Evolutionary conservation across 1,140 invertebrate species (phyloP).

Genomic region (Papilio polyxenes): DNA sequence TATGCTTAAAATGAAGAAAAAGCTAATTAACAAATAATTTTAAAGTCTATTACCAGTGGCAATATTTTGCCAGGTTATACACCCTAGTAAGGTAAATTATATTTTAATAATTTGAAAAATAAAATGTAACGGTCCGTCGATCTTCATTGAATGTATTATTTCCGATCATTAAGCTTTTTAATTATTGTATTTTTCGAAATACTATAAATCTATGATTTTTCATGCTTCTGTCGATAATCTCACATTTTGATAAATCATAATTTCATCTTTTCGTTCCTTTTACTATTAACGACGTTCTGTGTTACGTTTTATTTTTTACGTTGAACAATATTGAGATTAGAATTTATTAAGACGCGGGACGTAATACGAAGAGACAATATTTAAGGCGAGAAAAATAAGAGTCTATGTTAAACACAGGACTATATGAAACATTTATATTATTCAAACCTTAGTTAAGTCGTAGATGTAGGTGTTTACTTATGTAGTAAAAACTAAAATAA

Average conservation of each 20-base stretch:
- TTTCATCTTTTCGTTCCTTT: neutral
- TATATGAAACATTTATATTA: slow-evolving; percentile 20
- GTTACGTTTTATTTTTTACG: neutral
- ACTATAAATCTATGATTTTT: neutral
- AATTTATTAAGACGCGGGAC: neutral
- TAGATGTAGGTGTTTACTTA: neutral
- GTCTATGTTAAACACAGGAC: neutral
- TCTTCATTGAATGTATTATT: neutral
- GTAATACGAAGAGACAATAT: neutral
- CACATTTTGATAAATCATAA: too few species aligned
- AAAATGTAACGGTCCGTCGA: slow-evolving; percentile 11
- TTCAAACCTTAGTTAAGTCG: neutral
- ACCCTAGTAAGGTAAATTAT: neutral
- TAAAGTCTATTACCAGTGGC: neutral
- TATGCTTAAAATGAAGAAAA: neutral
- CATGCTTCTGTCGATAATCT: neutral
- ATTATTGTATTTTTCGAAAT: neutral
- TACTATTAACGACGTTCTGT: neutral
- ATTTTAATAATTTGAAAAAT: slow-evolving; percentile 17
- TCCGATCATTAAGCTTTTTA: neutral
- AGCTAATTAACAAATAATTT: neutral
- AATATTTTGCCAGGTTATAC: neutral
- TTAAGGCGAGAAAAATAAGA: slow-evolving; percentile 16
- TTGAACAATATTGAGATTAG: slow-evolving; percentile 17
- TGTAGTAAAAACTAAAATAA: slow-evolving; percentile 17